A percentile compares a stretch with the other conserved stretches of the same genome.
Conservation (phyloP, 2,113 vertebrate genomes). For the Rhinopomastus cyanomelas region DNA sequence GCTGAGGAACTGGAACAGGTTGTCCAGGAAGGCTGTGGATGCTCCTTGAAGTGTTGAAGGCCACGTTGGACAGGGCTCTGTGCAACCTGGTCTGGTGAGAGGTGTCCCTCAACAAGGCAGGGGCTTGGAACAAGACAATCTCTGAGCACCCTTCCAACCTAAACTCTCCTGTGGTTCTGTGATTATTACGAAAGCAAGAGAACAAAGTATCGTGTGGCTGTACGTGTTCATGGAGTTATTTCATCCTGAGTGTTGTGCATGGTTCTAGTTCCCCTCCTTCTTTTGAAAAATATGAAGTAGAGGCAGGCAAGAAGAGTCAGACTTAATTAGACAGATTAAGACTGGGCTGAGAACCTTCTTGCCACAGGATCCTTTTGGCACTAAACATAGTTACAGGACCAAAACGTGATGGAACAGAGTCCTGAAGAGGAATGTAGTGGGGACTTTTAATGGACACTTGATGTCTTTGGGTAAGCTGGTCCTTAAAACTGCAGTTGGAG, state of each 20-base stretch:
- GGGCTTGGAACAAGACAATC: too few relatives aligned
- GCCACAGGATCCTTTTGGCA: background rate
- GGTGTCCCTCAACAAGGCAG: too few relatives aligned
- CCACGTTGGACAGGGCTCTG: too few relatives aligned
- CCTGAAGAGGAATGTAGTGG: background rate
- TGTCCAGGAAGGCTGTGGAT: too few relatives aligned
- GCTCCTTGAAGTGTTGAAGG: too few relatives aligned
- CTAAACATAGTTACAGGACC: background rate
- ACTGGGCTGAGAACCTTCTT: background rate
- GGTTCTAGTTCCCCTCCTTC: background rate
- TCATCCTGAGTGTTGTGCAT: background rate
- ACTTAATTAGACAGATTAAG: background rate
- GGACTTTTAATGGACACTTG: fast-evolving
- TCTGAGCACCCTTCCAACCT: too few relatives aligned
- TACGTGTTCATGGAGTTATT: background rate
- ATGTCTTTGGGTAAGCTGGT: background rate
- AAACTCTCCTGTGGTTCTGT: too few relatives aligned
- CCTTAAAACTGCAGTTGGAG: background rate
- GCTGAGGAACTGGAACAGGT: too few relatives aligned
- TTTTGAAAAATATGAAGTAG: background rate
- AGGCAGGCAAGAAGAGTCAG: too few relatives aligned
- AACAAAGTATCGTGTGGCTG: background rate
- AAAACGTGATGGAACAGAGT: background rate
- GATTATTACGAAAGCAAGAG: background rate
- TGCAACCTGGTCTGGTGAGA: too few relatives aligned